phyloP scores from a whole-genome alignment of 2,797 vertebrate genomes.

The Peromyscus melanophrys region DNA sequence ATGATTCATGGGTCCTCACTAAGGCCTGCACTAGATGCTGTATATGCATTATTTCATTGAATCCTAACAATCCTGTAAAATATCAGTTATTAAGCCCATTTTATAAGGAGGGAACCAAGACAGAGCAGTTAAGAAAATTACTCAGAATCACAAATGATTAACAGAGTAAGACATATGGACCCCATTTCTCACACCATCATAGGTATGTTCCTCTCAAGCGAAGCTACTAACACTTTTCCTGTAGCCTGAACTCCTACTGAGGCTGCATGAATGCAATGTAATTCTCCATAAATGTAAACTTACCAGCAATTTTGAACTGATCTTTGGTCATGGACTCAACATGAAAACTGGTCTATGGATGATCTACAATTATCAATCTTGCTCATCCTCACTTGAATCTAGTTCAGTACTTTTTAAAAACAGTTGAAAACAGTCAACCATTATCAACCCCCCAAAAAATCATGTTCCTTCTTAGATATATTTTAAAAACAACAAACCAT shows the following conservation, averaged over 20 bases:
- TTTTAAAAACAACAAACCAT: slow-evolving; percentile 5
- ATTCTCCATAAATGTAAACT: not conserved
- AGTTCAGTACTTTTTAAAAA: slow-evolving; percentile 23
- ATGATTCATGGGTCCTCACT: not conserved
- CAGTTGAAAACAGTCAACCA: not conserved
- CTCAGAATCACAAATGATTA: not conserved
- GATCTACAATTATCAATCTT: not conserved
- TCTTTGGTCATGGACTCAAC: not conserved
- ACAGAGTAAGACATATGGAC: not conserved
- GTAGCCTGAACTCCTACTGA: not conserved
- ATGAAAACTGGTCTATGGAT: not conserved
- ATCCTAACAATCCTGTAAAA: slow-evolving; percentile 5
- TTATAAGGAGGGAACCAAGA: slow-evolving; percentile 12
- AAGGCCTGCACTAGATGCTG: not conserved
- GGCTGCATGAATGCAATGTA: not conserved
- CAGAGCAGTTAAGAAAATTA: not conserved
- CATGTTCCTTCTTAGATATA: not conserved
- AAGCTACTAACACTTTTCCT: not conserved
- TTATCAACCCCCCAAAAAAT: not conserved
- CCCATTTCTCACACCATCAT: not conserved
- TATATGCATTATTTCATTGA: not conserved
- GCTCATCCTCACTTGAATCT: slow-evolving; percentile 49
- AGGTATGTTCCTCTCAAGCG: not conserved
- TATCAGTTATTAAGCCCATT: not conserved
- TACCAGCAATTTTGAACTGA: not conserved